These are phyloP conservation scores for Serinus canaria DNA, from an alignment of 2,113 vertebrate species.

Conservation along the genomic window DNA sequence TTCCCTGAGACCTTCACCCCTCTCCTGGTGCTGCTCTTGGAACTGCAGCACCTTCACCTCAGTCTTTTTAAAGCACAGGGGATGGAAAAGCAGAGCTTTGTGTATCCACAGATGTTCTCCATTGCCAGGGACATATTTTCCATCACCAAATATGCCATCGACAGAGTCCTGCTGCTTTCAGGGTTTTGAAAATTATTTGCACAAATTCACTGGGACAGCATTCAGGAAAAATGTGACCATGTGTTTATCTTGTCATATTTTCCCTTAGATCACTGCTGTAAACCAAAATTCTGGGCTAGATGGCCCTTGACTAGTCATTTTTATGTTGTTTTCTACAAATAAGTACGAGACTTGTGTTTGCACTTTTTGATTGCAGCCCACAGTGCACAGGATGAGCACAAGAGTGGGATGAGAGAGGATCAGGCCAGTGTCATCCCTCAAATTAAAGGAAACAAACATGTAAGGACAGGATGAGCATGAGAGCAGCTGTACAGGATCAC, in stretches of 20 bases:
- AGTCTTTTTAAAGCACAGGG: not conserved
- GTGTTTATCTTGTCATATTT: conserved; percentile 47
- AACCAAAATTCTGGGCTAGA: not conserved
- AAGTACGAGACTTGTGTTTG: not conserved
- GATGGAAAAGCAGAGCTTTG: not conserved
- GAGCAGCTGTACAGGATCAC: not conserved
- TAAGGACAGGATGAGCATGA: not conserved
- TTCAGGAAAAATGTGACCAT: conserved; percentile 45
- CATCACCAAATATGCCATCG: not conserved
- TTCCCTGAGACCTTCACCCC: not conserved
- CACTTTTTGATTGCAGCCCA: not conserved
- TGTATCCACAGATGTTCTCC: not conserved
- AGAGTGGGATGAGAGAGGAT: not conserved
- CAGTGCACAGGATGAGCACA: not conserved
- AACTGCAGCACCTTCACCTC: not conserved
- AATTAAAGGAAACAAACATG: not conserved
- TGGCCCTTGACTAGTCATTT: not conserved
- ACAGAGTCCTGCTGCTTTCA: not conserved
- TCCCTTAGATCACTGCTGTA: not conserved
- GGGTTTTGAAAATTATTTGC: conserved; percentile 23
- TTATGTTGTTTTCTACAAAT: not conserved
- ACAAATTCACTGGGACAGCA: conserved; percentile 1
- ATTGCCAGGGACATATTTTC: conserved; percentile 18
- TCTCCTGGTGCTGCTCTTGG: not conserved
- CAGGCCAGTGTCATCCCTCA: not conserved